Conservation (phyloP, 2,888 invertebrate species). For the Macrophya alboannulata region DNA sequence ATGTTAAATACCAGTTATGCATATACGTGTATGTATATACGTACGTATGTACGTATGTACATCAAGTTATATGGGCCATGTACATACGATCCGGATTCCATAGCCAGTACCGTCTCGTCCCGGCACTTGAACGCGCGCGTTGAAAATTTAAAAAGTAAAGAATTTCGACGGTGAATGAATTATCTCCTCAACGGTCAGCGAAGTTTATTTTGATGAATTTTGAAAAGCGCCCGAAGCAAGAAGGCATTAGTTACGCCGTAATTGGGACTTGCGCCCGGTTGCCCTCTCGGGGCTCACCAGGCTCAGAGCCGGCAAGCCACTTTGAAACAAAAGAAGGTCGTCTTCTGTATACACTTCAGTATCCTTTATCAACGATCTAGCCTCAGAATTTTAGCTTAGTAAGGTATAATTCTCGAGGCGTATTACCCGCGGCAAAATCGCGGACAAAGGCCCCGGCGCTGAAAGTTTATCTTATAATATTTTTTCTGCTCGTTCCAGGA, state of each 20-base stretch:
- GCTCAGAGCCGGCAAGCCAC: conserved; percentile 23
- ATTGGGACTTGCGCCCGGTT: conserved; percentile 65
- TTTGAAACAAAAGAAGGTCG: conserved; percentile 52
- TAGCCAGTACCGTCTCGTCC: neutral
- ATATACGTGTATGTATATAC: no score
- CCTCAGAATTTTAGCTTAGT: conserved; percentile 13
- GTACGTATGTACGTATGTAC: neutral
- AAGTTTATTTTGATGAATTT: conserved; percentile 77
- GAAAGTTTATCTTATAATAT: conserved; percentile 31
- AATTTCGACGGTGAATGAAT: conserved; percentile 64
- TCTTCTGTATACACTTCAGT: conserved; percentile 21
- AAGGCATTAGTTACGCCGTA: conserved; percentile 76
- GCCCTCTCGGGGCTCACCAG: neutral
- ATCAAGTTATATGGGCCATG: conserved; percentile 3
- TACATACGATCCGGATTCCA: conserved; percentile 39
- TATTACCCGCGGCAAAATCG: conserved; percentile 33
- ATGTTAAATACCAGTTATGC: conserved; percentile 19
- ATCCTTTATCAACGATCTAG: conserved; percentile 54
- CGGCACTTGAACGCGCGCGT: neutral
- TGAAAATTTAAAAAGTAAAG: conserved; percentile 29
- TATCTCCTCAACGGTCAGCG: conserved; percentile 70
- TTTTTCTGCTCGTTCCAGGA: neutral
- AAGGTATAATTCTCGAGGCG: conserved; percentile 17
- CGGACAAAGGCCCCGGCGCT: conserved; percentile 19
- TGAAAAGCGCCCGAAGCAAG: conserved; percentile 72